Percentiles rank a stretch among this genome's conserved stretches.
These are phyloP conservation scores for Blastobasis lacticolella DNA, from an alignment of 2,888 invertebrate species.

Conservation along the genomic window DNA sequence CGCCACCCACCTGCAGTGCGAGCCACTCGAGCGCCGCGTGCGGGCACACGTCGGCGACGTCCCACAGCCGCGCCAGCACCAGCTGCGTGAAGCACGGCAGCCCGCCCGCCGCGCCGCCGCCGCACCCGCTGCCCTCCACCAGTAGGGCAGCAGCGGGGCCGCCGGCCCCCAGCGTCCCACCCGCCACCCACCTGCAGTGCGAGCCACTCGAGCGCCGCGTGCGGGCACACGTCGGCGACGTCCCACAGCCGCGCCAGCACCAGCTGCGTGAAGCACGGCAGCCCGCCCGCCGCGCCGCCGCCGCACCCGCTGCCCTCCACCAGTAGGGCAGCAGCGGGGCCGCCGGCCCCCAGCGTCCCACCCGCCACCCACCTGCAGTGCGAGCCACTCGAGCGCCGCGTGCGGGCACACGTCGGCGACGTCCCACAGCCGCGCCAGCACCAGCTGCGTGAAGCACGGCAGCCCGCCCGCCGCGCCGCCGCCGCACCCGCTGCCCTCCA, in stretches of 20 bases:
- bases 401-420: constrained; percentile 93
- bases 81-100: constrained; percentile 93
- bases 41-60: constrained; percentile 91
- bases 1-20: constrained; percentile 81
- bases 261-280: constrained; percentile 93
- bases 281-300: constrained; percentile 74
- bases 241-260: constrained; percentile 93
- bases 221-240: constrained; percentile 91
- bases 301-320: constrained; percentile 82
- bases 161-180: constrained; percentile 93
- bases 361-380: constrained; percentile 81
- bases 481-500: constrained; percentile 15
- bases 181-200: constrained; percentile 82
- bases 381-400: constrained; percentile 94
- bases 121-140: constrained; percentile 81
- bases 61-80: constrained; percentile 91
- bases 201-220: constrained; percentile 94
- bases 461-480: constrained; percentile 77
- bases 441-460: constrained; percentile 93
- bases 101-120: constrained; percentile 74
- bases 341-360: constrained; percentile 91
- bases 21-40: constrained; percentile 95
- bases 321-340: constrained; percentile 90
- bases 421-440: constrained; percentile 91
- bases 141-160: constrained; percentile 91